Percentiles rank a stretch among this genome's conserved stretches.
These are phyloP conservation scores for Mirza zaza DNA, from an alignment of 2,113 vertebrate genomes.

Conservation along the genomic window DNA sequence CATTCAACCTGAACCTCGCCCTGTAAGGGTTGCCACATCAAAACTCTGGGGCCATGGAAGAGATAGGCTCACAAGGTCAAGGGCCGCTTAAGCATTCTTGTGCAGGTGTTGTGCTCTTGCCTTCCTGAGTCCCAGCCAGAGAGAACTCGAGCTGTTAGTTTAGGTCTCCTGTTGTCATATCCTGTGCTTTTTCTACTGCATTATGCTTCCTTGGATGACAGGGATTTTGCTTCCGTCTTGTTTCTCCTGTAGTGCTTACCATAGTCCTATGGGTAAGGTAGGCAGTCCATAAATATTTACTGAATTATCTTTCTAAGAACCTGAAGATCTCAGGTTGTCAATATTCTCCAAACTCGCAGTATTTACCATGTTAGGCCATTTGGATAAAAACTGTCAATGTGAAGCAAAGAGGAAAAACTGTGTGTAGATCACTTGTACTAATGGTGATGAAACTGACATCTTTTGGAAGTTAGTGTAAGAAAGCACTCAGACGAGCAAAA, in stretches of 20 bases:
- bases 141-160: neutral
- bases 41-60: neutral
- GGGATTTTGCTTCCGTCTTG: neutral
- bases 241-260: neutral
- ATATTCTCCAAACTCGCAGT: neutral
- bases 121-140: neutral
- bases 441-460: neutral
- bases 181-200: neutral
- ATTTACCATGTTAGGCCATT: neutral
- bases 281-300: neutral
- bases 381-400: neutral
- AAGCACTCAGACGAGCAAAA: neutral
- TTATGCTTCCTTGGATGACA: neutral
- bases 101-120: neutral
- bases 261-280: neutral
- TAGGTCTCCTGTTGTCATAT: neutral
- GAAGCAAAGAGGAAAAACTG: neutral
- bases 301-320: neutral
- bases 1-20: neutral
- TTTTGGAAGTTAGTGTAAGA: constrained; percentile 7
- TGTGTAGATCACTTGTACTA: neutral
- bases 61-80: too few relatives aligned
- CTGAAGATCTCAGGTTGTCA: neutral
- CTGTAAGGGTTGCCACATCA: neutral
- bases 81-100: neutral